Percentiles rank a stretch among this genome's conserved stretches.
These are phyloP conservation scores for Hirtodrosophila trivittata DNA, from an alignment of 2,888 invertebrate species.

Conservation along the genomic window DNA sequence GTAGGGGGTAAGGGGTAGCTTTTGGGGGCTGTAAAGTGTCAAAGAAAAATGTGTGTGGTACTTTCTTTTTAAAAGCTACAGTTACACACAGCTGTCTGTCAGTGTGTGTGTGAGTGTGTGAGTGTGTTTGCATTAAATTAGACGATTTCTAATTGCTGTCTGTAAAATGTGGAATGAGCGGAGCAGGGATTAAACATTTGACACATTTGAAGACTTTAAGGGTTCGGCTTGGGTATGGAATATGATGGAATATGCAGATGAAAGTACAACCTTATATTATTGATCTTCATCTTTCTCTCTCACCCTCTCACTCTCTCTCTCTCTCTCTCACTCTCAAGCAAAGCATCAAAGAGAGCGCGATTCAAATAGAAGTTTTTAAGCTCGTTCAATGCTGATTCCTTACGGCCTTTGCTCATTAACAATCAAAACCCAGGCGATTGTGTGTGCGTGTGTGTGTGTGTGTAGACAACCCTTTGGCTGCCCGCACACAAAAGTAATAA, in stretches of 20 bases:
- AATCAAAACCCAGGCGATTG: constrained; percentile 29
- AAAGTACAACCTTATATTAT: background rate
- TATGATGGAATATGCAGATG: constrained; percentile 27
- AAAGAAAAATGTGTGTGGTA: constrained; percentile 61
- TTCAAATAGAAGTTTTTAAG: no score
- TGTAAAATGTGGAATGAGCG: constrained; percentile 27
- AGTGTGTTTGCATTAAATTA: constrained; percentile 66
- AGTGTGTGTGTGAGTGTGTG: constrained; percentile 14
- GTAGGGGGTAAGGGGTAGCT: constrained; percentile 15
- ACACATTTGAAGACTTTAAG: constrained; percentile 21
- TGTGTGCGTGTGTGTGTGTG: constrained; percentile 8
- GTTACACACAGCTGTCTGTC: constrained; percentile 35
- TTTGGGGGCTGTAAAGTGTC: constrained; percentile 62
- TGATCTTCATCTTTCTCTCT: no score
- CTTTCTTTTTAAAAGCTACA: constrained; percentile 55
- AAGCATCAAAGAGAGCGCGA: no score
- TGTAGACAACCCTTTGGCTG: constrained; percentile 50
- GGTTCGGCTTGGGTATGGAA: constrained; percentile 10
- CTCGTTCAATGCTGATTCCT: constrained; percentile 18
- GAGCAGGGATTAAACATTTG: constrained; percentile 39
- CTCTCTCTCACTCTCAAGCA: background rate
- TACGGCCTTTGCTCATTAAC: constrained; percentile 44
- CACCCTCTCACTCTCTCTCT: background rate
- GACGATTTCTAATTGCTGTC: constrained; percentile 72
- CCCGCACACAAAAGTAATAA: constrained; percentile 71